phyloP scores from a whole-genome alignment of 2,888 invertebrate genomes.

The Cantharis flavilabris region DNA sequence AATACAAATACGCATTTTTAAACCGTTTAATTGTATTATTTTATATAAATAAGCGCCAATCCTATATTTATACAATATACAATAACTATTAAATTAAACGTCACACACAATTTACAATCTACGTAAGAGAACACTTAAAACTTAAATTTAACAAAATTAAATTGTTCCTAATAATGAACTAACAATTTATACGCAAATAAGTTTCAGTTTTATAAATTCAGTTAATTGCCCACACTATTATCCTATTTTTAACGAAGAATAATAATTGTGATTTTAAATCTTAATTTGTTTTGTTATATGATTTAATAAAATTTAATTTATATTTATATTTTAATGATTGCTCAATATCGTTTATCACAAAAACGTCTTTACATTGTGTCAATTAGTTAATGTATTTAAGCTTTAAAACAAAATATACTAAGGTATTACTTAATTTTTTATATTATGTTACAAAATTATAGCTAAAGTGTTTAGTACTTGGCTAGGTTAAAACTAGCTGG shows the following conservation, averaged over 20 bases:
- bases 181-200: neutral
- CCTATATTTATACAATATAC: neutral
- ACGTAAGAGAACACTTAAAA: conserved; percentile 1
- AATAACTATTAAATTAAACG: conserved; percentile 3
- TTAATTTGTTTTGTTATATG: neutral
- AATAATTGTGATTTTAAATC: neutral
- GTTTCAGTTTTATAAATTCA: neutral
- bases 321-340: too few species aligned
- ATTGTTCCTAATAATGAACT: neutral
- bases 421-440: too few species aligned
- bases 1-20: neutral
- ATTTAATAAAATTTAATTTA: neutral
- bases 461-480: too few species aligned
- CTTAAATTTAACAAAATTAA: conserved; percentile 1
- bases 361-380: too few species aligned
- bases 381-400: too few species aligned
- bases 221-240: neutral
- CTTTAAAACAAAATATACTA: too few species aligned
- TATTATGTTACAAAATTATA: too few species aligned
- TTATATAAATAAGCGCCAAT: neutral
- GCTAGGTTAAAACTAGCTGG: too few species aligned
- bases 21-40: neutral
- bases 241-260: neutral
- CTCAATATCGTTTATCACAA: too few species aligned
- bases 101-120: neutral